These are phyloP conservation scores for Tursiops truncatus DNA, from an alignment of 2,113 vertebrate species.

Conservation along the genomic window DNA sequence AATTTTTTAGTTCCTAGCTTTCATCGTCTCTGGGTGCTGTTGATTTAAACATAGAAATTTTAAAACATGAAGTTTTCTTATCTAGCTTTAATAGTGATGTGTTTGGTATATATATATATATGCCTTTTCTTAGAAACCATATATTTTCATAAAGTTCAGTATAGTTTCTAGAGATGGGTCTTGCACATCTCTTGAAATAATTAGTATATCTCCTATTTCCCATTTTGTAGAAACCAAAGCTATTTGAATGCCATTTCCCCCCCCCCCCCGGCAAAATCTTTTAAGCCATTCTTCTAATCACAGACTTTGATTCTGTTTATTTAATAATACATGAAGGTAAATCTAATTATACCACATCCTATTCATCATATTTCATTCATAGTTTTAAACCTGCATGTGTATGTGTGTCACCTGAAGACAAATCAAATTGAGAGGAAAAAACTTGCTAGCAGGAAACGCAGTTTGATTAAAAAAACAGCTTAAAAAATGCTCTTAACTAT, in stretches of 20 bases:
- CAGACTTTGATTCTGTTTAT: not conserved
- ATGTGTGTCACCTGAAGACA: not conserved
- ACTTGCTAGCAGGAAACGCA: not conserved
- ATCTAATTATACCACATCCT: not conserved
- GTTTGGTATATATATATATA: slow-evolving; percentile 52
- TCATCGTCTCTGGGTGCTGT: slow-evolving; percentile 82
- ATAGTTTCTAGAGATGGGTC: not conserved
- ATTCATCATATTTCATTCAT: slow-evolving; percentile 28
- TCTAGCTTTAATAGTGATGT: slow-evolving; percentile 76
- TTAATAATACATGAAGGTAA: not conserved
- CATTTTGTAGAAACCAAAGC: slow-evolving; percentile 13
- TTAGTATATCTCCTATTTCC: not conserved
- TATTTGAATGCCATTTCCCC: not conserved
- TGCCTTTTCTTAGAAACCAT: slow-evolving; percentile 68
- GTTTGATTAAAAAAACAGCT: slow-evolving; percentile 46
- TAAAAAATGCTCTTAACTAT: not conserved
- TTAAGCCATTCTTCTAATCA: not conserved
- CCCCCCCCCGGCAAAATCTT: not conserved
- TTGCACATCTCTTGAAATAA: not conserved
- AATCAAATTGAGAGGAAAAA: not conserved
- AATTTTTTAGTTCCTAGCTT: slow-evolving; percentile 85
- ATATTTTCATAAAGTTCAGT: slow-evolving; percentile 7
- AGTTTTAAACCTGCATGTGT: slow-evolving; percentile 2
- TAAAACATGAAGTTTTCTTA: slow-evolving; percentile 79
- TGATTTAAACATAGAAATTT: slow-evolving; percentile 81